Base-by-base conservation (phyloP, 2,888 invertebrate species). In the Papilio protenor region DNA sequence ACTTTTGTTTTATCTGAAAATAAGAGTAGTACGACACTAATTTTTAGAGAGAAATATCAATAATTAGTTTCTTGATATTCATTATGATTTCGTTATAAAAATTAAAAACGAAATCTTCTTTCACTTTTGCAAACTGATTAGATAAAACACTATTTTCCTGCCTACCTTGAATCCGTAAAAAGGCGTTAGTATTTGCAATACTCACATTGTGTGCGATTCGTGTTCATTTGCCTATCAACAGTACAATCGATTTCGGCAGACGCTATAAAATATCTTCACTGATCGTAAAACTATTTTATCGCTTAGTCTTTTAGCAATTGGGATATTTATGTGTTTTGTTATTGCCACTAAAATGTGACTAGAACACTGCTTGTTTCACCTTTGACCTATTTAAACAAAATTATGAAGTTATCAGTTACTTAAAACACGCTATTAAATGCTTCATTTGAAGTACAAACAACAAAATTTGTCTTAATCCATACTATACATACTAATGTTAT, bases 261-360 rank as follows among this genome's bases (percentile, higher is more conserved):
- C 27, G 66, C 66, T 45, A 40, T 69, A 45, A 45, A 69, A 45
- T 40, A n/a, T 45, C 21, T 45, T 45, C 40, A 12, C 45, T 45
- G 66, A 45, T 69, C 66, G 66, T 69, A 69, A 69, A 69, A 69
- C 66, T 69, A 45, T 69, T 69, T 69, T 69, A 69, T 69, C n/a
- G 45, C 45, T 69, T 21, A n/a, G 66, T 45, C 12, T 69, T 69
- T 45, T 45, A 45, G 45, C 45, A 21, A 69, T 69, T 21, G 40
- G 45, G 40, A 4, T 69, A 45, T 40, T 69, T 45, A 69, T 69
- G 40, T 69, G 40, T 69, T 45, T 45, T 21, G n/a, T 69, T 64
- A 40, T 40, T 11, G 45, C 6, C 45, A 69, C 45, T 69, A 45
- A 69, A 45, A 40, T 69, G 66, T 69, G 12, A 69, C 21, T 11